phyloP scores from a whole-genome alignment of 2,797 vertebrate genomes.

The Lepus townsendii region DNA sequence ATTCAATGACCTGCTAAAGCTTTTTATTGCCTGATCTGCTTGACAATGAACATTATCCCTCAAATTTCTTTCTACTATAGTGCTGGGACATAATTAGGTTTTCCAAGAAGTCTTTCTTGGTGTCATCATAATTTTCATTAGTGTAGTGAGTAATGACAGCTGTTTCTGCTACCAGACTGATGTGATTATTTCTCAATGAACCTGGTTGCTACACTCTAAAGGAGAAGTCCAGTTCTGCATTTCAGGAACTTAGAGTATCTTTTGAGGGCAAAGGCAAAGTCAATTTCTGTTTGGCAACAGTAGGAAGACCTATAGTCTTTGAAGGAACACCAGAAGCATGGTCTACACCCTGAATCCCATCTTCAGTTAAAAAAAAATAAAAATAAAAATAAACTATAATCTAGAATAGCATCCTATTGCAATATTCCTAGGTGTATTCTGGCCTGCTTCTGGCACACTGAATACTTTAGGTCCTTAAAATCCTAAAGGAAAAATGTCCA shows the following conservation, averaged over 20 bases:
- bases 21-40: constrained; percentile 71
- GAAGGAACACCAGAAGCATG: constrained; percentile 2
- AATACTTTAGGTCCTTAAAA: not conserved
- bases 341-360: not conserved
- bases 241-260: constrained; percentile 44
- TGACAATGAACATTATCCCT: constrained; percentile 78
- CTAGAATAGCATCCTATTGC: not conserved
- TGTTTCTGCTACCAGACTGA: constrained; percentile 79
- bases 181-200: constrained; percentile 80
- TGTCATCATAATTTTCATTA: constrained; percentile 87
- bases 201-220: constrained; percentile 69
- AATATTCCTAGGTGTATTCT: not conserved
- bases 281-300: constrained; percentile 31
- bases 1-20: constrained; percentile 78
- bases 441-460: not conserved
- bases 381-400: not conserved
- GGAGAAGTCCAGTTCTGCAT: constrained; percentile 63
- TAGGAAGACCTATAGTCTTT: not conserved
- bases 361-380: not conserved
- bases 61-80: constrained; percentile 76
- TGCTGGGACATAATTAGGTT: constrained; percentile 82
- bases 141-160: constrained; percentile 80
- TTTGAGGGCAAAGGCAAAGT: not conserved
- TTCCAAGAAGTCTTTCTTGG: constrained; percentile 83
- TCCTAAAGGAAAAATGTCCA: not conserved